Evolutionary conservation across 1,140 invertebrate genomes (phyloP), one percentile per base, ranked within the genome.

Genomic region (Pseudomyrmex gracilis): DNA sequence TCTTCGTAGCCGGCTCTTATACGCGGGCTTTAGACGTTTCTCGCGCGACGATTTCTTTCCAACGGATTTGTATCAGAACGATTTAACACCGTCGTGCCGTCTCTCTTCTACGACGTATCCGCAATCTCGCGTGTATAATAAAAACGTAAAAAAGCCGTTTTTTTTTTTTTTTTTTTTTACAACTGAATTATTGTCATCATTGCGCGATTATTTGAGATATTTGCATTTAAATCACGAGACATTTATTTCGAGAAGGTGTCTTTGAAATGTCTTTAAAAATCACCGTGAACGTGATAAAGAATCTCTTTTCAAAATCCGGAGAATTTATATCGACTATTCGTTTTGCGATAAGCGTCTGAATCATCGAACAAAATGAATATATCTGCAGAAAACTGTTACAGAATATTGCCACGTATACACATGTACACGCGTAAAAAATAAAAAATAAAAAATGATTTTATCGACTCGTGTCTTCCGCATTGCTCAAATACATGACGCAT

Each of bases 41-140:
- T 13, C 12, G 12, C 45, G 51, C 47, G n/a, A 34, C 60, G 15
- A 51, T 51, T 76, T 51, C 60, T 76, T 66, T 53, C 20, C 24
- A 47, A 17, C 17, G 51, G 8, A 77, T 20, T 77, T 53, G 49
- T 76, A 66, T 66, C 22, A 22, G 17, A 9, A 20, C 61, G 24
- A 67, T 77, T 77, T 53, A 67, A 77, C 24, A 13, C 12, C 20
- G 63, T 57, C 20, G 63, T 57, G 10, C n/a, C 15, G 15, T 58
- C 47, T 66, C 24, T 53, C 9, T 51, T 20, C 12, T 3, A 53
- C 1, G 20, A 2, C 13, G 55, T 13, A 60, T 15, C 1, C 17
- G 58, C 22, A 10, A 76, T 22, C 49, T 74, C 9, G 45, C 24
- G 60, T 45, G 47, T 64, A 74, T 64, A 64, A 76, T 76, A 34